phyloP scores from a whole-genome alignment of 2,797 vertebrate genomes.

The Columba guinea region DNA sequence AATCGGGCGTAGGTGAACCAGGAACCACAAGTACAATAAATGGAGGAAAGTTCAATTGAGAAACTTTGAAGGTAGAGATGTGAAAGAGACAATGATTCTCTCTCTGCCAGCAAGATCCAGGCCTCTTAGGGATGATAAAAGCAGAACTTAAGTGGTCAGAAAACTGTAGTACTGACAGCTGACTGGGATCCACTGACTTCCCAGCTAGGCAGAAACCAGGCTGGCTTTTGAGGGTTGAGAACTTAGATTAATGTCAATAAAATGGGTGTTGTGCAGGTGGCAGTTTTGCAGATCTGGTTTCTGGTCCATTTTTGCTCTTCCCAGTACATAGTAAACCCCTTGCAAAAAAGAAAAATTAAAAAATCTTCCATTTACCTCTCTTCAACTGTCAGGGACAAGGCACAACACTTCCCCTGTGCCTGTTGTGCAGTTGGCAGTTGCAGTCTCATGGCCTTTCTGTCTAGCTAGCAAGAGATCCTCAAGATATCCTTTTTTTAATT shows the following conservation, averaged over 20 bases:
- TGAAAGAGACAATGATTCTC: background rate
- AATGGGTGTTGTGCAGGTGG: background rate
- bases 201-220: background rate
- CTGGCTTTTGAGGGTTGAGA: background rate
- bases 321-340: accelerated
- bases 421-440: background rate
- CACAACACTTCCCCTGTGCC: background rate
- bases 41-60: background rate
- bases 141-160: background rate
- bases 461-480: background rate
- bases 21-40: background rate
- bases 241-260: background rate
- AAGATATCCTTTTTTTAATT: background rate
- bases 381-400: background rate
- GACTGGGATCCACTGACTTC: background rate
- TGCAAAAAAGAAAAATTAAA: background rate
- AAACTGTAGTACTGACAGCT: background rate
- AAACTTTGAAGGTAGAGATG: background rate
- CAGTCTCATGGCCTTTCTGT: background rate
- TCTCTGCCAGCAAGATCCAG: background rate
- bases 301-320: background rate
- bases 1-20: background rate
- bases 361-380: background rate
- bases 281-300: background rate
- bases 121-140: background rate